Conservation (phyloP, 2,888 invertebrate genomes). For the Callimorpha dominula region DNA sequence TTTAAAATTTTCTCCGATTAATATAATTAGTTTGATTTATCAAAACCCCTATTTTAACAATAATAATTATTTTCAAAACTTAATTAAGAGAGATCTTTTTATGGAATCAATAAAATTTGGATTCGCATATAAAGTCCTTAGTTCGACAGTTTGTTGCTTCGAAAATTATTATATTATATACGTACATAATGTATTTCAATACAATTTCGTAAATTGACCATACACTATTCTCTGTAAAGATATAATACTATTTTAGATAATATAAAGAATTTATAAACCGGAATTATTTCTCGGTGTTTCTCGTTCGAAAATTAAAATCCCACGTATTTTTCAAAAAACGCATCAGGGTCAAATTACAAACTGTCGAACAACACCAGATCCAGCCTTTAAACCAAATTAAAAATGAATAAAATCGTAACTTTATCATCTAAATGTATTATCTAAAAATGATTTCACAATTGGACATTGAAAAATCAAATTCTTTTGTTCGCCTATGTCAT, state of each 20-base stretch:
- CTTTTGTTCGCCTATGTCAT: conserved; percentile 59
- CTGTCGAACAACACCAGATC: conserved; percentile 50
- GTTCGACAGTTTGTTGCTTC: conserved; percentile 45
- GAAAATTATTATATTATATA: neutral
- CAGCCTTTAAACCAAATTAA: conserved; percentile 48
- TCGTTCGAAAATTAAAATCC: too few species aligned
- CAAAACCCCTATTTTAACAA: conserved; percentile 58
- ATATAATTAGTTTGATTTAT: conserved; percentile 44
- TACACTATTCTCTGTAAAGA: too few species aligned
- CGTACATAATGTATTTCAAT: neutral
- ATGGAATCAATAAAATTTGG: conserved; percentile 63
- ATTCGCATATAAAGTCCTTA: conserved; percentile 42
- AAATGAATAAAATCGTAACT: conserved; percentile 44
- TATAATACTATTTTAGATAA: too few species aligned
- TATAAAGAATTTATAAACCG: too few species aligned
- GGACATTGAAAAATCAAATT: conserved; percentile 61
- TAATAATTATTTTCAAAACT: conserved; percentile 65
- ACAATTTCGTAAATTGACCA: neutral
- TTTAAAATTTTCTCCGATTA: conserved; percentile 49
- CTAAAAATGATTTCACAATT: conserved; percentile 62
- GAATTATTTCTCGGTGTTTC: neutral
- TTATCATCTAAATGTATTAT: conserved; percentile 46
- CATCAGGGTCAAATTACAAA: conserved; percentile 24
- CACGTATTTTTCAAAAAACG: neutral
- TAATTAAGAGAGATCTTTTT: conserved; percentile 72